Evolutionary conservation across 2,888 invertebrate genomes (phyloP), one percentile per base, ranked within the genome.

Genomic region (Euzophera pinguis): DNA sequence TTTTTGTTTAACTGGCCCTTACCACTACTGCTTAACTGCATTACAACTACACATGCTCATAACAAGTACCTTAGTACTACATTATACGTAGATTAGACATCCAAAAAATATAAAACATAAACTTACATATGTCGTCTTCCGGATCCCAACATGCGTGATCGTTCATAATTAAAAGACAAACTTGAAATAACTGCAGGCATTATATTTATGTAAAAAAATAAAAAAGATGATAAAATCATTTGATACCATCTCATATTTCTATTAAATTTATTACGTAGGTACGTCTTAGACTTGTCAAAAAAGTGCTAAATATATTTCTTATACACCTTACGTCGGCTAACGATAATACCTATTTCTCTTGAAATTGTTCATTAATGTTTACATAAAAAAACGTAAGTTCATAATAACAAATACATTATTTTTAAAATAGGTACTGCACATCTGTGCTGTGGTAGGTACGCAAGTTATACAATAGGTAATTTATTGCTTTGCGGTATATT

Each of bases 111-210:
- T 22, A 32, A 32, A 2, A n/a, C n/a, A n/a, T n/a, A 22, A 61
- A 79, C 81, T 80, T 55, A 81, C 82, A 73, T 63, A 10, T 61
- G 12, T n/a, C 64, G 64, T 50, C 58, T 71, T 52, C 76, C 73
- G 35, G 67, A 52, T 38, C 71, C 67, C 55, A 59, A 72, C 34
- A 64, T 65, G 52, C 75, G 68, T 53, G 66, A 61, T 50, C 69
- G 71, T 55, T 78, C 83, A 63, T 75, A 80, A 47, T 61, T 59
- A 65, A 60, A 80, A 38, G 58, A 71, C 58, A 73, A 64, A 59
- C 67, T 63, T 56, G 62, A 62, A 49, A 41, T 50, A 47, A 60
- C 61, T 39, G 64, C 53, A 8, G 10, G 10, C 17, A 13, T 32
- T 34, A 50, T 4, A 38, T 16, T 13, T 13, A 38, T 5, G 14